Base-by-base conservation (phyloP, 2,113 vertebrate genomes). In the Protobothrops mucrosquamatus region DNA sequence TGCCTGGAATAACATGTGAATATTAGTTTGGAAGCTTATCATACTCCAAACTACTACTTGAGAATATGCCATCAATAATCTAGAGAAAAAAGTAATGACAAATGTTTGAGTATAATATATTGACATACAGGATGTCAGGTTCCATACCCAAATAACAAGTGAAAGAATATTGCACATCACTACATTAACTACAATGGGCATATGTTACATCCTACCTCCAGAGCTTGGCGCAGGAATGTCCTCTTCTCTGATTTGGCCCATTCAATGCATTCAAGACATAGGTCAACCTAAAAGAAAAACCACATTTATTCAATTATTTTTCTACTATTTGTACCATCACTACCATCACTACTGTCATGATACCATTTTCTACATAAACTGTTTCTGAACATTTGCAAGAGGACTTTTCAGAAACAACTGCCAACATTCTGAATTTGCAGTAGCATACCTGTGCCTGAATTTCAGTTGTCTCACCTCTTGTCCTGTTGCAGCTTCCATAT, bases 201-300 rank as follows among this genome's bases (percentile, higher is more conserved):
- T 5, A 34, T 24, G 1, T 0, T 55, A 23, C 2, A 0, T 87
- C 91, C 2, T 97, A 99, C 99, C 98, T 99, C 99, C 94, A 99
- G 98, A 94, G 99, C 99, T 97, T 99, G 99, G 96, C 99, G 98
- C 92, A 99, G 97, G 97, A 99, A 99, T 93, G 99, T 99, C 97
- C 99, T 99, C 97, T 99, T 99, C 97, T 99, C 99, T 43, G 98
- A 97, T 97, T 99, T 99, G 97, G 99, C 99, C 99, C 99, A 99
- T 92, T 99, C 99, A 18, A 99, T 99, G 96, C 99, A 99, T 94
- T 99, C 99, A 95, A 99, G 98, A 97, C 99, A 99, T 95, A 99
- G 98, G 93, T 99, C 99, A 9, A 98, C 98, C 98, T 98, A 87
- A 7, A 93, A 94, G 88, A 51, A 96, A 69, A 23, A 61, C 69